phyloP scores from a whole-genome alignment of 2,113 vertebrate species.

The Xyrauchen texanus region DNA sequence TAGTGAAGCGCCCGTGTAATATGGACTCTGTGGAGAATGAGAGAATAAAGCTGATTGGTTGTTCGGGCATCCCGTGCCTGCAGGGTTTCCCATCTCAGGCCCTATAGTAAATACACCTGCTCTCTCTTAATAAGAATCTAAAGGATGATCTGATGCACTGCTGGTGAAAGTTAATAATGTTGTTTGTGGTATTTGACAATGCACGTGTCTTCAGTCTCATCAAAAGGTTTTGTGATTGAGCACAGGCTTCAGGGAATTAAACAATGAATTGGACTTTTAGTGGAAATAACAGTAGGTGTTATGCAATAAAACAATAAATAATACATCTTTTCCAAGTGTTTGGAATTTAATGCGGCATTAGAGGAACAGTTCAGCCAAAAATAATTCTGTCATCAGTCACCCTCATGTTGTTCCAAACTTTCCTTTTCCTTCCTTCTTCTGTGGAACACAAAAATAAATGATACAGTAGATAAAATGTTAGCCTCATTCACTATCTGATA shows the following conservation, averaged over 20 bases:
- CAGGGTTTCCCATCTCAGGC: slow-evolving; percentile 15
- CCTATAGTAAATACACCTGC: slow-evolving; percentile 48
- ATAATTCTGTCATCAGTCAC: too few species aligned
- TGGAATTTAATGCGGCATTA: too few species aligned
- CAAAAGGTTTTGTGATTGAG: neutral
- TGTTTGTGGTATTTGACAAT: slow-evolving; percentile 8
- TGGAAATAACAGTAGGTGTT: neutral
- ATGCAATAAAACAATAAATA: too few species aligned
- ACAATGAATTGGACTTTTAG: neutral
- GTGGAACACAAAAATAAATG: too few species aligned
- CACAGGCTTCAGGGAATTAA: slow-evolving; percentile 8
- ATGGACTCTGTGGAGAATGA: slow-evolving; percentile 7
- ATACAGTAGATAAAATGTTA: too few species aligned
- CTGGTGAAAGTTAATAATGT: neutral
- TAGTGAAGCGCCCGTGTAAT: slow-evolving; percentile 20
- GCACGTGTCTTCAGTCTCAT: slow-evolving; percentile 7
- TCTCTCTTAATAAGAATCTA: slow-evolving; percentile 31
- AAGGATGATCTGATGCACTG: neutral
- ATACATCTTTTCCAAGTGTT: too few species aligned
- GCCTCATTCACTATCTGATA: too few species aligned
- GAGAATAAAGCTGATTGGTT: slow-evolving; percentile 49
- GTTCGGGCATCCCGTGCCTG: neutral
- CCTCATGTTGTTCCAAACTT: too few species aligned
- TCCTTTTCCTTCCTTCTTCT: too few species aligned
- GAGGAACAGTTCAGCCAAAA: too few species aligned